These are phyloP conservation scores for Nyctibius bracteatus DNA, from an alignment of 2,113 vertebrate genomes.

Conservation along the genomic window DNA sequence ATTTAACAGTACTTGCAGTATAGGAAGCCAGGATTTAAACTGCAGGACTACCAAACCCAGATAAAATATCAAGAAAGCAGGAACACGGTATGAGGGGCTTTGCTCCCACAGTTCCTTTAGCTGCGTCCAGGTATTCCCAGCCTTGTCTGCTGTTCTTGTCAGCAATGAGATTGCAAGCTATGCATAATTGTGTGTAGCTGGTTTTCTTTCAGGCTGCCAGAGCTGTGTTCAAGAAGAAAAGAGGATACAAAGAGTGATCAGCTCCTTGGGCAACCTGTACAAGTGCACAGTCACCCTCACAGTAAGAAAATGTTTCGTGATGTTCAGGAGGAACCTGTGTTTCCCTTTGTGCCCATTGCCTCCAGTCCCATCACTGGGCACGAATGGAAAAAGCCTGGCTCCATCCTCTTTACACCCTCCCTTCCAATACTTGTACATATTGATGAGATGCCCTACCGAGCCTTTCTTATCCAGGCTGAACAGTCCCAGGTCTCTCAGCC, in stretches of 20 bases:
- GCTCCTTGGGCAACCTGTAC: background rate
- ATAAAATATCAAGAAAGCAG: background rate
- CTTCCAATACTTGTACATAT: background rate
- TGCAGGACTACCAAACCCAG: background rate
- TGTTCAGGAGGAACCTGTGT: background rate
- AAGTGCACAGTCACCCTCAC: background rate
- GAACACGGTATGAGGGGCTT: background rate
- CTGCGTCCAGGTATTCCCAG: background rate
- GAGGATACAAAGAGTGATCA: background rate
- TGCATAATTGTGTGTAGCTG: background rate
- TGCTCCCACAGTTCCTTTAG: background rate
- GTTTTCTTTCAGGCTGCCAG: background rate
- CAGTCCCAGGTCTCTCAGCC: background rate
- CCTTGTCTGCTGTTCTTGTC: background rate
- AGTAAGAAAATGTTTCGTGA: background rate
- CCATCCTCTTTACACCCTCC: background rate
- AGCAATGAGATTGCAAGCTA: background rate
- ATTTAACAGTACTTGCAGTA: background rate
- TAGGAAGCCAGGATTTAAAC: background rate
- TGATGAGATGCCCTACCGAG: background rate
- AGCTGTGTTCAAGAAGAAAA: background rate
- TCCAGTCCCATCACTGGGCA: background rate
- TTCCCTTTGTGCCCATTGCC: background rate
- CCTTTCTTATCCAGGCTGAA: background rate
- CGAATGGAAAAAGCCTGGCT: background rate